Percentiles rank a stretch among this genome's conserved stretches.
Evolutionary conservation across 2,797 vertebrate genomes (phyloP).

Genomic region (Centropyge bicolor): DNA sequence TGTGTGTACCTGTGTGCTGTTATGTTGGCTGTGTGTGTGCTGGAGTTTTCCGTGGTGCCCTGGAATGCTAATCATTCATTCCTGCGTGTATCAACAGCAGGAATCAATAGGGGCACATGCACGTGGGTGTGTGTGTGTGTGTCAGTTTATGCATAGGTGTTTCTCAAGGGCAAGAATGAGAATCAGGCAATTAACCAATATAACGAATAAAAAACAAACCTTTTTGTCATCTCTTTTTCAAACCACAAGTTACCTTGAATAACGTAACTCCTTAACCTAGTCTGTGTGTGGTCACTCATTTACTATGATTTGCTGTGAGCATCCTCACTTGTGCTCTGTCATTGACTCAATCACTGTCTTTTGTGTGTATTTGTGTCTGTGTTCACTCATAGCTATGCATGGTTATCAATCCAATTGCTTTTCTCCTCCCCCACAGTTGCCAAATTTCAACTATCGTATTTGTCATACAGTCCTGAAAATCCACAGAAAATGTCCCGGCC

Average conservation of each 20-base stretch:
- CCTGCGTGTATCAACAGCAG: constrained; percentile 39
- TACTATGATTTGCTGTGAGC: not conserved
- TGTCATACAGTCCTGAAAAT: not conserved
- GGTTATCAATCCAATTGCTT: constrained; percentile 34
- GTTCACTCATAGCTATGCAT: constrained; percentile 10
- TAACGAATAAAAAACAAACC: not conserved
- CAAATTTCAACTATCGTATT: not conserved
- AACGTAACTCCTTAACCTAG: not conserved
- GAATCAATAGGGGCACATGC: constrained; percentile 45
- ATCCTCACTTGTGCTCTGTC: not conserved
- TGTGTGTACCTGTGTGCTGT: constrained; percentile 11
- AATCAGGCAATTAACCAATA: not conserved
- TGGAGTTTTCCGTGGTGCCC: constrained; percentile 17
- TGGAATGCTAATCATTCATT: constrained; percentile 48
- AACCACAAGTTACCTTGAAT: not conserved
- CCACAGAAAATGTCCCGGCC: not conserved
- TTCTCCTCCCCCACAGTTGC: not conserved
- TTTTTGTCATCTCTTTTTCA: not conserved
- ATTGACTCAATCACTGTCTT: constrained; percentile 6
- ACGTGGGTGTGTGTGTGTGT: not conserved
- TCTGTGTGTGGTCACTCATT: constrained; percentile 1
- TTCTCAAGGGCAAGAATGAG: constrained; percentile 29
- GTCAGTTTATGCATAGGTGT: not conserved
- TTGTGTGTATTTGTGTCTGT: constrained; percentile 17
- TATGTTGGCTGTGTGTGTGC: constrained; percentile 18